Base-by-base conservation (phyloP, 2,888 invertebrate species). In the Eumacrocentrus americanus region DNA sequence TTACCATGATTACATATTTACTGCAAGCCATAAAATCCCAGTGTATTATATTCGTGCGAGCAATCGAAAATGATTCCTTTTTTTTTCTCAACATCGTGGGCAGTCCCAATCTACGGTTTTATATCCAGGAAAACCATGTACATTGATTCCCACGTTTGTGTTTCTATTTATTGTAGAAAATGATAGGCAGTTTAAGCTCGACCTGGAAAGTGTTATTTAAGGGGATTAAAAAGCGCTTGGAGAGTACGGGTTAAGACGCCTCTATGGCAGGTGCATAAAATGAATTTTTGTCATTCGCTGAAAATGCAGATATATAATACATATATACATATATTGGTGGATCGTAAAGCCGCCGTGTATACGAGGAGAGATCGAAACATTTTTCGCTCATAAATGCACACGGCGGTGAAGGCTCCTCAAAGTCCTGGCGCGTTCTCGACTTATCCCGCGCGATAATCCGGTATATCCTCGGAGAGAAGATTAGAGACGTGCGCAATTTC, bases 1-100 rank as follows among this genome's bases (percentile, higher is more conserved):
- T 68, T 67, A 67, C 66, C 48, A 60, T 63, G 62, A 70, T 71
- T 72, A 69, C 64, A 58, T 58, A 58, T 66, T 70, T 65, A 68
- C 53, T 59, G 61, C 64, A 11, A 56, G 34, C 40, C 52, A 44
- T 62, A 63, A 67, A 67, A 67, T 35, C 42, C 54, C 54, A 44
- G 34, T 54, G 29, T 42, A 44, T 54, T 52, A 37, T 38, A 22
- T 7, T 35, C 3, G 6, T 7, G 18, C 34, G n/a, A 35, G 18
- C 29, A 50, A 35, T 35, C 25, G 6, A 29, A 35, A 38, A 37
- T 38, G 11, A 44, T 34, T 54, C 25, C 14, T 23, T 53, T 25
- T 25, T 35, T 35, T 46, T 52, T 51, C 46, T 29, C 20, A 58
- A 34, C 50, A 34, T 51, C 52, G 42, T 58, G 46, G 51, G 44